A percentile compares a stretch with the other conserved stretches of the same genome.
Conservation (phyloP, 1,140 invertebrate species). For the Hycleus cichorii region DNA sequence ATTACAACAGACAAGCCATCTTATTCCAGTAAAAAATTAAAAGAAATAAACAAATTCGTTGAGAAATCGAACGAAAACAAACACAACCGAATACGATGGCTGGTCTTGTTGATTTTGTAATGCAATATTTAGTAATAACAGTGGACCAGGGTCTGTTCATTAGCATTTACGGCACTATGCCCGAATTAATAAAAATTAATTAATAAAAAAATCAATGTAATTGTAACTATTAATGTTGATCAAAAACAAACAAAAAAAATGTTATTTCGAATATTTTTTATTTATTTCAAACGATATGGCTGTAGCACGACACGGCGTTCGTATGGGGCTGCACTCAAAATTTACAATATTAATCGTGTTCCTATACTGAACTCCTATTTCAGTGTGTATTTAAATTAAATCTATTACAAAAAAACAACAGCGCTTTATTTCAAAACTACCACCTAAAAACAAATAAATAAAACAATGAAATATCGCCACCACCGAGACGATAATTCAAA, state of each 20-base stretch:
- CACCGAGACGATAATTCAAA: no score
- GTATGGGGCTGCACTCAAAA: constrained; percentile 32
- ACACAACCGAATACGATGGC: constrained; percentile 1
- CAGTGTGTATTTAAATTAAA: constrained; percentile 40
- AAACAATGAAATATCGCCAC: no score
- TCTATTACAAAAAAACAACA: constrained; percentile 30
- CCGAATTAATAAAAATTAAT: neutral
- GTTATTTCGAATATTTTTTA: constrained; percentile 40
- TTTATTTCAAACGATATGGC: constrained; percentile 34
- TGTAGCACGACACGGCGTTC: constrained; percentile 35
- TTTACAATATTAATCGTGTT: constrained; percentile 33
- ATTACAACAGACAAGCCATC: neutral
- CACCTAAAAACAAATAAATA: no score
- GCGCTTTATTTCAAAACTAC: no score
- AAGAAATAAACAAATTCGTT: neutral
- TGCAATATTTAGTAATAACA: constrained; percentile 31
- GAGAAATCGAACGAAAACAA: no score
- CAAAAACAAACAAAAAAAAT: constrained; percentile 18
- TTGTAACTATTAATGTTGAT: constrained; percentile 33
- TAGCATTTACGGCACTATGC: constrained; percentile 8
- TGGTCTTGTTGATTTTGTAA: constrained; percentile 18
- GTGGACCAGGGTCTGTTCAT: constrained; percentile 34
- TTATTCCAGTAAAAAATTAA: no score
- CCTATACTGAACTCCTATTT: constrained; percentile 38
- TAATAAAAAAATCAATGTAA: constrained; percentile 22